A percentile compares a stretch with the other conserved stretches of the same genome.
Evolutionary conservation across 2,113 vertebrate species (phyloP).

Genomic region (Phaetusa simplex): DNA sequence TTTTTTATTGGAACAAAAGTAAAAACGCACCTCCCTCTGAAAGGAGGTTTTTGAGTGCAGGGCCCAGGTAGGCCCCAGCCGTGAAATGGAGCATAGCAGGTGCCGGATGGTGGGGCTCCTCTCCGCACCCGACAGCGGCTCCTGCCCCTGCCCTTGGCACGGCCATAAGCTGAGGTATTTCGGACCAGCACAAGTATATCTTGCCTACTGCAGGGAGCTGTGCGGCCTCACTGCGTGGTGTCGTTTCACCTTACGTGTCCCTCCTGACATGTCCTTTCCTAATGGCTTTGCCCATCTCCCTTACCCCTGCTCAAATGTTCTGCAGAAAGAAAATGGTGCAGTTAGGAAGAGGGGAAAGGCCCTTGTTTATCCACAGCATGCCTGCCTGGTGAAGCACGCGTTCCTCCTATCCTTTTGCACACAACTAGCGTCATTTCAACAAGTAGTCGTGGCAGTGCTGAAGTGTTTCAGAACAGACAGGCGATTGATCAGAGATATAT

Average conservation of each 20-base stretch:
- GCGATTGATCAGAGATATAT: not conserved
- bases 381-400: not conserved
- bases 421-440: not conserved
- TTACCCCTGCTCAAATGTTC: not conserved
- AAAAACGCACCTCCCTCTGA: not conserved
- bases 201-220: accelerated
- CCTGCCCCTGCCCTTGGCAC: not conserved
- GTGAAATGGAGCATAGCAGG: not conserved
- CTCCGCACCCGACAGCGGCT: not conserved
- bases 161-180: not conserved
- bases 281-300: not conserved
- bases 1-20: not conserved
- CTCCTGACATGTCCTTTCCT: not conserved
- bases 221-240: not conserved
- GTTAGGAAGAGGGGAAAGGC: not conserved
- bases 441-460: not conserved
- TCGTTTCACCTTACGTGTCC: not conserved
- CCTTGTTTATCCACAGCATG: not conserved
- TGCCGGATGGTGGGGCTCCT: not conserved
- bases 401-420: not conserved
- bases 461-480: not conserved
- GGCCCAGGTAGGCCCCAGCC: not conserved
- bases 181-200: not conserved
- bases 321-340: not conserved
- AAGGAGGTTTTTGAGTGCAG: not conserved